Evolutionary conservation across 2,888 invertebrate genomes (phyloP).

Genomic region (Parnassius glacialis): DNA sequence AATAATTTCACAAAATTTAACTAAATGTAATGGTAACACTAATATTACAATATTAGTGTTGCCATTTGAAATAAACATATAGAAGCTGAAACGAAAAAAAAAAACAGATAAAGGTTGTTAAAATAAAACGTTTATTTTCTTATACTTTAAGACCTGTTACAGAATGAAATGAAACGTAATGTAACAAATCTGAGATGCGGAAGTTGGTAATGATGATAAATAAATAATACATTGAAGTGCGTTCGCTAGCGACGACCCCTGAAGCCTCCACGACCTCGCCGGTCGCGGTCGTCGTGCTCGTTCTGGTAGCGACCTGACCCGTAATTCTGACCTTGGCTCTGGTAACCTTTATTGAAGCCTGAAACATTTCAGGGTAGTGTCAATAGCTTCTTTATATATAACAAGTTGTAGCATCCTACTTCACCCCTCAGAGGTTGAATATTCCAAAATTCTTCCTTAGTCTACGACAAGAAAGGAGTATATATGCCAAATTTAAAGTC

Average conservation of each 20-base stretch:
- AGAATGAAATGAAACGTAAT: conserved; percentile 9
- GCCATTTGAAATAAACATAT: too few relatives aligned
- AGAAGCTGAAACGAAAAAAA: too few relatives aligned
- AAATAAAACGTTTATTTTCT: conserved; percentile 24
- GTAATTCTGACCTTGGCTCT: conserved; percentile 36
- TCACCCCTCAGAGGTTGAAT: too few relatives aligned
- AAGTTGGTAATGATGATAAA: neutral
- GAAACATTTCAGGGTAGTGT: neutral
- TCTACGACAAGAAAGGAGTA: too few relatives aligned
- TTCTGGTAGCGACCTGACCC: conserved; percentile 52
- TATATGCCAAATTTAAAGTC: too few relatives aligned
- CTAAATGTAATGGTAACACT: too few relatives aligned
- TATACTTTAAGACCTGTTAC: conserved; percentile 4
- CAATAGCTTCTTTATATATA: too few relatives aligned
- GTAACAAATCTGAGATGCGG: neutral
- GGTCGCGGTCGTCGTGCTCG: conserved; percentile 68
- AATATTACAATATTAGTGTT: too few relatives aligned
- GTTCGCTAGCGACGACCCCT: conserved; percentile 47
- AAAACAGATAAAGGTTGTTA: neutral
- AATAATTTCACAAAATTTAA: too few relatives aligned
- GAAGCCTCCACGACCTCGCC: conserved; percentile 54
- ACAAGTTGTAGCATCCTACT: too few relatives aligned
- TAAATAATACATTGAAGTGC: neutral
- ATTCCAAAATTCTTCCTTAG: too few relatives aligned
- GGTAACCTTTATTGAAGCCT: conserved; percentile 39